Conservation (phyloP, 23 tunicate species). For the Aplidium turbinatum region DNA sequence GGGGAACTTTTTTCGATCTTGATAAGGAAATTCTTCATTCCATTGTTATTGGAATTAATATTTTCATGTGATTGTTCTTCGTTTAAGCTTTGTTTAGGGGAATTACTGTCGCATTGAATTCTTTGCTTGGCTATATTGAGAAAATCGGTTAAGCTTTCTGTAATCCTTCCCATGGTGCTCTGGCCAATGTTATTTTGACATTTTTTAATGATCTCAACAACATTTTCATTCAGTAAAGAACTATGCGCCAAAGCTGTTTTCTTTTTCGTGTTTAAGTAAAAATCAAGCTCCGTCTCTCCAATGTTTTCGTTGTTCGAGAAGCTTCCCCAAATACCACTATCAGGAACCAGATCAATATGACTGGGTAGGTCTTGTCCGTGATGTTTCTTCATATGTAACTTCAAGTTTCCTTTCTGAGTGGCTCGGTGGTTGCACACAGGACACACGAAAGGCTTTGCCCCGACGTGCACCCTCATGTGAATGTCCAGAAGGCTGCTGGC, state of each 20-base stretch:
- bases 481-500: slow-evolving; percentile 84
- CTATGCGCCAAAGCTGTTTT: slow-evolving; percentile 69
- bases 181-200: slow-evolving; percentile 84
- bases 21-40: neutral
- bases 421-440: slow-evolving; percentile 87
- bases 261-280: slow-evolving; percentile 20
- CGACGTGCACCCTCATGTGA: slow-evolving; percentile 94
- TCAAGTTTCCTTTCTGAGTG: slow-evolving; percentile 90
- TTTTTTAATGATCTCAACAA: slow-evolving; percentile 80
- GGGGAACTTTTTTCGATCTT: neutral
- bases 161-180: slow-evolving; percentile 71
- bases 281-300: neutral
- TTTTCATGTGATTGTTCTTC: too few relatives aligned
- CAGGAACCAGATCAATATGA: slow-evolving; percentile 83
- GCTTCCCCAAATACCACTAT: slow-evolving; percentile 94
- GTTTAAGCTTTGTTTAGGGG: too few relatives aligned
- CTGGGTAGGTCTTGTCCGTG: slow-evolving; percentile 79
- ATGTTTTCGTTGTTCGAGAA: slow-evolving; percentile 9
- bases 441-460: slow-evolving; percentile 92
- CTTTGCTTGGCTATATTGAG: slow-evolving; percentile 62
- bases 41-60: slow-evolving; percentile 43
- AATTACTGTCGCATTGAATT: neutral
- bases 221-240: slow-evolving; percentile 71
- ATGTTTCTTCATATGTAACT: slow-evolving; percentile 94
- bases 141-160: slow-evolving; percentile 86